These are phyloP conservation scores for Ephestia elutella DNA, from an alignment of 1,140 invertebrate species.

Conservation along the genomic window DNA sequence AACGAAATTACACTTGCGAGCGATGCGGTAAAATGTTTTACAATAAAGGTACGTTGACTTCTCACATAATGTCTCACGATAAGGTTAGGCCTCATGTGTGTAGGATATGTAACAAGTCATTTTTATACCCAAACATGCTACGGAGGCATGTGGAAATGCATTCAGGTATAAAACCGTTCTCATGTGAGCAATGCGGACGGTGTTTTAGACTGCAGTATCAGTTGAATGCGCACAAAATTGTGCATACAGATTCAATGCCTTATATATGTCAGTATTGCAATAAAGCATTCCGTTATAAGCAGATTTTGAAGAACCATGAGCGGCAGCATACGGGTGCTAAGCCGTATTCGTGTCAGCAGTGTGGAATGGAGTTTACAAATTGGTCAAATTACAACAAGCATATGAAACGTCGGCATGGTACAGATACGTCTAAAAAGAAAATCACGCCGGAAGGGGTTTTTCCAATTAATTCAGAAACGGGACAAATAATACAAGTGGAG, in stretches of 20 bases:
- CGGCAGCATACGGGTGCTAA: conserved; percentile 78
- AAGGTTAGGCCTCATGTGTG: conserved; percentile 46
- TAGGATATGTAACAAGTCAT: conserved; percentile 52
- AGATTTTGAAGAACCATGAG: conserved; percentile 79
- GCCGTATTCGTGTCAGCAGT: conserved; percentile 76
- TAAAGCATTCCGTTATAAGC: conserved; percentile 82
- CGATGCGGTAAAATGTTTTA: conserved; percentile 56
- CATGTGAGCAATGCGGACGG: conserved; percentile 82
- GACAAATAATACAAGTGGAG: conserved; percentile 37
- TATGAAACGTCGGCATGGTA: conserved; percentile 81
- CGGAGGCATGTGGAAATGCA: conserved; percentile 77
- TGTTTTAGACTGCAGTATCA: conserved; percentile 77
- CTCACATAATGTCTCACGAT: conserved; percentile 50
- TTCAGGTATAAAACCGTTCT: conserved; percentile 82
- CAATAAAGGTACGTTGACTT: conserved; percentile 45
- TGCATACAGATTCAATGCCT: conserved; percentile 91
- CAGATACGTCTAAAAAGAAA: conserved; percentile 54
- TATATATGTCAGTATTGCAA: conserved; percentile 82
- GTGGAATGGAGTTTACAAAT: conserved; percentile 82
- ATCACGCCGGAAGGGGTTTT: conserved; percentile 48
- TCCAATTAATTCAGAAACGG: conserved; percentile 49
- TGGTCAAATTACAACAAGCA: conserved; percentile 86
- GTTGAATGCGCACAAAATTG: conserved; percentile 55
- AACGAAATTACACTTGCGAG: conserved; percentile 54
- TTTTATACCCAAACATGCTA: conserved; percentile 47